phyloP scores from a whole-genome alignment of 2,888 invertebrate species.

The Zonitis immaculata region DNA sequence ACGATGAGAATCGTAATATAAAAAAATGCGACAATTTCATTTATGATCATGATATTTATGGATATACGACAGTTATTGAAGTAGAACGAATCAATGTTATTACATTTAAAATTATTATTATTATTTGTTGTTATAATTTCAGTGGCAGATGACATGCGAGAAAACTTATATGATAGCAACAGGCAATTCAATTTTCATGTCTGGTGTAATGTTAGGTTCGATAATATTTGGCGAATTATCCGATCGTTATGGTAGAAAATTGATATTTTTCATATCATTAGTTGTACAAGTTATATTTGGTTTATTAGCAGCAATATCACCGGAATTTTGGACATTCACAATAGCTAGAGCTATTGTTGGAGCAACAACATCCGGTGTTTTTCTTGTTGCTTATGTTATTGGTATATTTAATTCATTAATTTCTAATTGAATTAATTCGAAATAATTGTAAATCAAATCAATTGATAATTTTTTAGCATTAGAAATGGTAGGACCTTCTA shows the following conservation, averaged over 20 bases:
- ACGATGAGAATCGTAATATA: conserved; percentile 45
- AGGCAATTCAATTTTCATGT: conserved; percentile 66
- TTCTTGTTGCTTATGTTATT: conserved; percentile 73
- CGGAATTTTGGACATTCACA: conserved; percentile 64
- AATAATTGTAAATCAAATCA: conserved; percentile 1
- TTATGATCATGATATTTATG: conserved; percentile 57
- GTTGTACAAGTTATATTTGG: conserved; percentile 67
- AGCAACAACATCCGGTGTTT: conserved; percentile 70
- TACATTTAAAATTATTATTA: neutral
- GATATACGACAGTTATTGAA: conserved; percentile 62
- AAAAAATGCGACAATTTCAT: conserved; percentile 55
- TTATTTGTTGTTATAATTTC: conserved; percentile 37
- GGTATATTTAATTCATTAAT: conserved; percentile 46
- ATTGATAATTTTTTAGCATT: conserved; percentile 53
- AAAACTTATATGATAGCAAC: conserved; percentile 59
- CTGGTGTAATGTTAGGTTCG: conserved; percentile 68
- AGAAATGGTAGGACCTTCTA: conserved; percentile 69
- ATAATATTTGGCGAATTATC: conserved; percentile 68
- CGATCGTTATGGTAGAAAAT: conserved; percentile 66
- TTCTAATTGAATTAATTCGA: conserved; percentile 2
- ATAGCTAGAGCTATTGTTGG: conserved; percentile 64
- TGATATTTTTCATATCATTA: conserved; percentile 67
- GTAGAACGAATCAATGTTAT: conserved; percentile 39
- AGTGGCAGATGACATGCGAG: conserved; percentile 67
- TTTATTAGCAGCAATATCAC: conserved; percentile 60